Conservation (phyloP, 2,113 vertebrate genomes). For the Brachyhypopomus gauderio region DNA sequence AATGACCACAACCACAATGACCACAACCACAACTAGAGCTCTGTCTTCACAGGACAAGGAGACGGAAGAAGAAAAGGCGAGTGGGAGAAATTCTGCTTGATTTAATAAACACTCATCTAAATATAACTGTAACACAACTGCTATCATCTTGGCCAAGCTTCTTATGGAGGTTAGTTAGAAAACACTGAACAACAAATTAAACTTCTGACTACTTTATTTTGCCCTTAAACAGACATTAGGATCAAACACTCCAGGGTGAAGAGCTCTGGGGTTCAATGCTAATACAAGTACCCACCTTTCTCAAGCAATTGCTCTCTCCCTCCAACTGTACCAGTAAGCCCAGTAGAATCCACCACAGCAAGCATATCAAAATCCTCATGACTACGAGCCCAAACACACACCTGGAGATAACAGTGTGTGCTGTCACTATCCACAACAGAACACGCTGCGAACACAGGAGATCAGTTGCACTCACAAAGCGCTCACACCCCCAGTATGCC, state of each 20-base stretch:
- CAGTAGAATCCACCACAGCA: slow-evolving; percentile 66
- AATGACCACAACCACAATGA: slow-evolving; percentile 24
- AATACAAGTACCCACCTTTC: slow-evolving; percentile 23
- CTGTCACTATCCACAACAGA: slow-evolving; percentile 47
- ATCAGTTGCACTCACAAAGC: slow-evolving; percentile 44
- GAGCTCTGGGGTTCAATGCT: too few relatives aligned
- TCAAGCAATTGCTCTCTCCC: slow-evolving; percentile 38
- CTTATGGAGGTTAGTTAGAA: too few relatives aligned
- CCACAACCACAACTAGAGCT: background rate
- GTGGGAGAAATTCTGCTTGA: too few relatives aligned
- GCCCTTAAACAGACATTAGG: too few relatives aligned
- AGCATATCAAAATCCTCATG: slow-evolving; percentile 67
- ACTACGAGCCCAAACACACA: slow-evolving; percentile 58
- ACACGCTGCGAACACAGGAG: slow-evolving; percentile 24
- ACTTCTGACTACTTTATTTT: too few relatives aligned
- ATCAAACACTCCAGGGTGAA: too few relatives aligned
- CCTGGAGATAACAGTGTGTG: slow-evolving; percentile 44
- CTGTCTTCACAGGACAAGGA: background rate
- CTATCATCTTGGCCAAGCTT: too few relatives aligned
- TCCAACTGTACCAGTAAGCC: slow-evolving; percentile 58
- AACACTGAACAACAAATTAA: too few relatives aligned
- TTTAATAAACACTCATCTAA: too few relatives aligned
- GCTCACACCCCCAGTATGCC: slow-evolving; percentile 63
- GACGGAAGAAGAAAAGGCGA: background rate
- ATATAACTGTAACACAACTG: too few relatives aligned